Conservation (phyloP, 2,797 vertebrate genomes). For the Zenarchopterus dispar region DNA sequence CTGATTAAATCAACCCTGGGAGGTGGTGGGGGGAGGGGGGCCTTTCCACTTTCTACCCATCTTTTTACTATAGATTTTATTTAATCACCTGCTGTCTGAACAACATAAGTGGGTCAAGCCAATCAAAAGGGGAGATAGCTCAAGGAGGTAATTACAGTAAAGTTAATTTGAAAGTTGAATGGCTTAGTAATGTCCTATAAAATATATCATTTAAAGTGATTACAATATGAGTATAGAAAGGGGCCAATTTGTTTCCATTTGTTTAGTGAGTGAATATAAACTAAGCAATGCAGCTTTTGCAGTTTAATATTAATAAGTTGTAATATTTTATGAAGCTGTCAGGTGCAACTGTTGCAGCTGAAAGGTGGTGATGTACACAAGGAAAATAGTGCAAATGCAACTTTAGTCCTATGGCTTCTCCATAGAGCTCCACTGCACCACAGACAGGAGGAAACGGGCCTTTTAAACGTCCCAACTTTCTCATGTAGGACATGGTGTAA, state of each 20-base stretch:
- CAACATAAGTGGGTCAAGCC: slow-evolving; percentile 34
- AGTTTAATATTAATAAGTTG: slow-evolving; percentile 32
- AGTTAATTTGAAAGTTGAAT: slow-evolving; percentile 58
- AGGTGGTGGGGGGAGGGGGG: slow-evolving; percentile 32
- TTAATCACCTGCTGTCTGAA: slow-evolving; percentile 44
- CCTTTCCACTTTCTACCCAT: slow-evolving; percentile 31
- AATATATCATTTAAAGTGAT: slow-evolving; percentile 4
- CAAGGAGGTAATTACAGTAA: slow-evolving; percentile 45
- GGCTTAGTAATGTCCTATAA: slow-evolving; percentile 16
- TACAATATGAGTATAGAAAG: slow-evolving; percentile 3
- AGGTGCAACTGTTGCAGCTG: slow-evolving; percentile 37
- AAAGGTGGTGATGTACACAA: slow-evolving; percentile 47
- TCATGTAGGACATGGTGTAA: slow-evolving; percentile 20
- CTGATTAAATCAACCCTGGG: slow-evolving; percentile 53
- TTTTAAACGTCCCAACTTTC: slow-evolving; percentile 6
- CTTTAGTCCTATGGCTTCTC: slow-evolving; percentile 6
- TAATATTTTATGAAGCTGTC: slow-evolving; percentile 28
- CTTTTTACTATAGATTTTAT: slow-evolving; percentile 33
- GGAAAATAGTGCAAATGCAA: slow-evolving; percentile 30
- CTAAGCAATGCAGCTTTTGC: slow-evolving; percentile 10
- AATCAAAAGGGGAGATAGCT: slow-evolving; percentile 46
- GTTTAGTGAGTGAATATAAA: slow-evolving; percentile 4
- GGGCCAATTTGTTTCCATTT: too few relatives aligned
- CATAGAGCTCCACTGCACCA: slow-evolving; percentile 7
- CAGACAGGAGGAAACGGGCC: slow-evolving; percentile 3